Percentiles rank a stretch among this genome's conserved stretches.
Conservation (phyloP, 2,888 invertebrate genomes). For the Muscina levida region DNA sequence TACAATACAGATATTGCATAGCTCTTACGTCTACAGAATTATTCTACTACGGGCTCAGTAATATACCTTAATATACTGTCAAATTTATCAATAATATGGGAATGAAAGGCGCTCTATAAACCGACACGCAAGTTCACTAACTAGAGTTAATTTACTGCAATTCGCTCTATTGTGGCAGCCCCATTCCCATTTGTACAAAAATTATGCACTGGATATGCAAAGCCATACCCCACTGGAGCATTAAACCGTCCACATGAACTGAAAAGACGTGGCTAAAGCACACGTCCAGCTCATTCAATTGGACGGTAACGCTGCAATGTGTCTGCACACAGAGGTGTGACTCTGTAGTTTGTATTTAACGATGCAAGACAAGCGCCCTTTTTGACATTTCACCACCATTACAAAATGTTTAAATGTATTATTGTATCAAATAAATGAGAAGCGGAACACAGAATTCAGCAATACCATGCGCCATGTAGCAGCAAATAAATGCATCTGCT, state of each 20-base stretch:
- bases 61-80: neutral
- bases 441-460: no score
- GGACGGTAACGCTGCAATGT: constrained; percentile 73
- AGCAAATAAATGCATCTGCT: no score
- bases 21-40: no score
- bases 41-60: no score
- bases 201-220: constrained; percentile 80
- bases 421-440: constrained; percentile 38
- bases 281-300: constrained; percentile 63
- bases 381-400: constrained; percentile 56
- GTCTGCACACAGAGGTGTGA: constrained; percentile 68
- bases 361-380: constrained; percentile 75
- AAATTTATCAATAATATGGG: constrained; percentile 56
- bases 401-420: constrained; percentile 13
- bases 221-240: constrained; percentile 79
- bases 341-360: constrained; percentile 27
- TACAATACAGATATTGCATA: no score
- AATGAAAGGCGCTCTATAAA: constrained; percentile 50
- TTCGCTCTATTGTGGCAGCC: constrained; percentile 58
- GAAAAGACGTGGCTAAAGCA: constrained; percentile 63
- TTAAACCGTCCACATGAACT: constrained; percentile 63
- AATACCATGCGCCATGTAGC: no score
- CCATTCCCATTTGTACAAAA: constrained; percentile 71
- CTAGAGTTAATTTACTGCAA: constrained; percentile 52
- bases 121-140: constrained; percentile 47